Conservation (phyloP, 2,113 vertebrate species). For the Climacteris rufus region DNA sequence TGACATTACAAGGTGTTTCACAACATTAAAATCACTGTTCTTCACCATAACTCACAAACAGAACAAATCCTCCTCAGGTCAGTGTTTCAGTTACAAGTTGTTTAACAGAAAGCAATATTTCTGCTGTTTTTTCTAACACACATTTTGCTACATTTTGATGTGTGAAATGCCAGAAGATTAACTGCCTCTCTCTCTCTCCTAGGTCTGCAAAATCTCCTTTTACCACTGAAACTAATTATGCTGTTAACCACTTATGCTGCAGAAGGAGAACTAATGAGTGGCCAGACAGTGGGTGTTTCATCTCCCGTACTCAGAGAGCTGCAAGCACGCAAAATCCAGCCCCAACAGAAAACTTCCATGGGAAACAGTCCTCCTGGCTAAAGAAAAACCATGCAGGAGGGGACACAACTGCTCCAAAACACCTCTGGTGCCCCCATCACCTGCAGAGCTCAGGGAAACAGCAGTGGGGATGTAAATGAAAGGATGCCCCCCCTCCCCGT, state of each 20-base stretch:
- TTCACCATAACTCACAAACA: neutral
- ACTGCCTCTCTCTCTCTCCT: neutral
- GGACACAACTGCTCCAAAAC: neutral
- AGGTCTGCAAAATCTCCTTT: conserved; percentile 28
- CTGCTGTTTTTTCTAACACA: neutral
- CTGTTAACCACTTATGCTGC: conserved; percentile 36
- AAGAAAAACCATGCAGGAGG: neutral
- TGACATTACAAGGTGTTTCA: neutral
- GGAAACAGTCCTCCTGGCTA: neutral
- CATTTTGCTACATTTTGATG: neutral
- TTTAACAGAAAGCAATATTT: neutral
- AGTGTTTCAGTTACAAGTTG: neutral
- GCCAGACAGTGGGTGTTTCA: neutral
- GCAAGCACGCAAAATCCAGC: neutral
- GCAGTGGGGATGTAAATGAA: conserved; percentile 10
- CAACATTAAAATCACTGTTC: neutral
- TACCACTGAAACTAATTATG: conserved; percentile 60
- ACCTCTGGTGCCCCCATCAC: neutral
- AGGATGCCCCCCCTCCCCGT: neutral
- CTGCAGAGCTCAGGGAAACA: neutral
- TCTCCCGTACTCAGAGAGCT: neutral
- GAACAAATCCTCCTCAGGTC: neutral
- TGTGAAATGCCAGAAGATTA: conserved; percentile 29
- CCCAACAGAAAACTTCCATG: neutral
- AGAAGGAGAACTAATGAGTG: conserved; percentile 43